Evolutionary conservation across 2,797 vertebrate species (phyloP), one percentile per base, ranked within the genome.

Genomic region (Gambelia wislizenii): DNA sequence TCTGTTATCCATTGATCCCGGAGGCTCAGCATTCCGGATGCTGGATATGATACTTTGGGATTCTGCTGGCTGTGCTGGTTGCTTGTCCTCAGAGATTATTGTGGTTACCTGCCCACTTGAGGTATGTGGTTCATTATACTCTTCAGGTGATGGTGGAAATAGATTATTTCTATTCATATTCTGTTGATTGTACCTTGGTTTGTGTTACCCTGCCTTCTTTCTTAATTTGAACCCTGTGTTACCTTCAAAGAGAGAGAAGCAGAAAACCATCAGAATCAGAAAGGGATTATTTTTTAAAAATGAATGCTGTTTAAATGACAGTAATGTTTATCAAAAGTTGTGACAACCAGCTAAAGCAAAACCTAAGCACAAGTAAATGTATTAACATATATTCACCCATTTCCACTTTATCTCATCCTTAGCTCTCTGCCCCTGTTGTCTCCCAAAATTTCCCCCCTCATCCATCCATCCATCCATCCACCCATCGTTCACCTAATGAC

Each of bases 101-200:
- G 2, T 3, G 0, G 91, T 30, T 18, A 84, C 87, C 91, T 74
- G 88, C 0, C 59, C 79, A 87, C 89, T 88, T 0, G 18, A 86
- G 91, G 88, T 84, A 84, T 52, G 89, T 77, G n/a, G 88, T 83
- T 93, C 90, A 52, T 86, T 70, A 67, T 22, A 0, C 72, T 67
- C 89, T 0, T 80, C 6, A 0, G 44, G 87, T 0, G 75, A 0
- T 0, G 75, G 1, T 2, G 95, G 86, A 1, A 81, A 9, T 49
- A 36, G 90, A 81, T 88, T 77, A 87, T 5, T 79, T 81, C 91
- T 78, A 18, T 92, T 96, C 96, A 96, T 96, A 20, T 79, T 96
- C 93, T 10, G 33, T 67, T 88, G 25, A 0, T 44, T 22, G 70
- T 87, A 75, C 80, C 91, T 0, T 80, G 0, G 8, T 74, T 87